These are phyloP conservation scores for Nymphalis io DNA, from an alignment of 1,140 invertebrate species.

Conservation along the genomic window DNA sequence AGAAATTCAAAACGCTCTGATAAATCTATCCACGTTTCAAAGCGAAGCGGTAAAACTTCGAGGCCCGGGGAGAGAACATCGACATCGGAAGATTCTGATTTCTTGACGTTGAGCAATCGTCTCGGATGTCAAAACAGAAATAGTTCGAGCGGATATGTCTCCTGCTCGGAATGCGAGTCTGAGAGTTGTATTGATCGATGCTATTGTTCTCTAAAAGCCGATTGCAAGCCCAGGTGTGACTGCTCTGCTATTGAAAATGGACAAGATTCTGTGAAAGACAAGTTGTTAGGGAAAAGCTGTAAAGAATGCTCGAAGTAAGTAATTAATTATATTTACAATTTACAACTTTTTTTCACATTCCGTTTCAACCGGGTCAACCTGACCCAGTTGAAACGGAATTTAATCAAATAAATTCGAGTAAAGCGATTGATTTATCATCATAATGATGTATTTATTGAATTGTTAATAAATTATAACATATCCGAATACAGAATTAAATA, in stretches of 20 bases:
- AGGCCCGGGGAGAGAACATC: slow-evolving; percentile 78
- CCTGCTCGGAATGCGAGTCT: slow-evolving; percentile 92
- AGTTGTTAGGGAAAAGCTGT: slow-evolving; percentile 62
- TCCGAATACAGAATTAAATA: no score
- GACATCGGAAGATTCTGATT: slow-evolving; percentile 86
- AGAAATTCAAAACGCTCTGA: slow-evolving; percentile 75
- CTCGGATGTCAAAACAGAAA: slow-evolving; percentile 84
- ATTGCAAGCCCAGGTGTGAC: slow-evolving; percentile 66
- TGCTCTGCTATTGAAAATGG: slow-evolving; percentile 57
- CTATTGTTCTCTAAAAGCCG: slow-evolving; percentile 83
- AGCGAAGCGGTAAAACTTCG: slow-evolving; percentile 66
- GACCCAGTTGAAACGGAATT: no score
- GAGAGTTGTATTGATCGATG: slow-evolving; percentile 89
- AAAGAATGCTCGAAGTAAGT: slow-evolving; percentile 75
- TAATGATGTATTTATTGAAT: not conserved
- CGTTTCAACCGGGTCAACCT: no score
- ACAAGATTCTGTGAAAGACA: slow-evolving; percentile 55
- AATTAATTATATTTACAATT: not conserved
- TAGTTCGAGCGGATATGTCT: slow-evolving; percentile 88
- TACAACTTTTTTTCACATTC: no score
- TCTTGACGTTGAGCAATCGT: slow-evolving; percentile 80
- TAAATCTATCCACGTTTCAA: slow-evolving; percentile 64
- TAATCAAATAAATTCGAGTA: not conserved
- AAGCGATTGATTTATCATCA: not conserved
- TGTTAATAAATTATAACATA: no score